Conservation (phyloP, 2,113 vertebrate genomes). For the Serinus canaria region DNA sequence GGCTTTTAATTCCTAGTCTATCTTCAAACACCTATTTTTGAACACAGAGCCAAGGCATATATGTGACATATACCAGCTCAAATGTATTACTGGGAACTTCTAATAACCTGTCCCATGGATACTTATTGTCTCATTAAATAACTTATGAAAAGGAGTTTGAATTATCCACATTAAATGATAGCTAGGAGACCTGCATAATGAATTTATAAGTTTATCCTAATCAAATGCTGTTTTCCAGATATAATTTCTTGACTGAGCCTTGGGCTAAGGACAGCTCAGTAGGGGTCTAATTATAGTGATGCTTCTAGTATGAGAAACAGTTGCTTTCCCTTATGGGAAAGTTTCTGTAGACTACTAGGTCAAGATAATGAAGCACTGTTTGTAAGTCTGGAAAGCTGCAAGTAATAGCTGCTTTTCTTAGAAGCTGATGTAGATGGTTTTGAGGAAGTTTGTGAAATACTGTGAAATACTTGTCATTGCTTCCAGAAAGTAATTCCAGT, state of each 20-base stretch:
- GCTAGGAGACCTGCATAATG: neutral
- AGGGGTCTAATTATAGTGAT: slow-evolving; percentile 5
- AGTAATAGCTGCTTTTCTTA: neutral
- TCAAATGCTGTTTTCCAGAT: slow-evolving; percentile 30
- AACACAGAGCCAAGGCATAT: neutral
- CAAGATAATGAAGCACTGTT: neutral
- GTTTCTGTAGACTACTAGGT: slow-evolving; percentile 1
- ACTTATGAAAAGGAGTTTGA: neutral
- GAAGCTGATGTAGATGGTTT: neutral
- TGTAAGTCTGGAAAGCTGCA: neutral
- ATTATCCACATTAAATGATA: neutral
- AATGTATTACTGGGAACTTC: neutral
- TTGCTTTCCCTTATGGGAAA: slow-evolving; percentile 16
- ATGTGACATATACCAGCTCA: neutral
- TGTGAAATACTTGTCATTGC: neutral
- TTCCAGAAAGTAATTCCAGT: neutral
- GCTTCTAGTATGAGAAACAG: slow-evolving; percentile 6
- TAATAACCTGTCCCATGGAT: neutral
- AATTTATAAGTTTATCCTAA: slow-evolving; percentile 24
- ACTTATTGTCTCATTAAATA: slow-evolving; percentile 13
- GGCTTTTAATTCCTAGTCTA: neutral
- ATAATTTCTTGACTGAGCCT: neutral
- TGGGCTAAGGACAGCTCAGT: neutral
- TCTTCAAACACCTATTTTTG: neutral
- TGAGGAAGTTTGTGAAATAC: neutral